Evolutionary conservation across 2,113 vertebrate species (phyloP).

Genomic region (Sarotherodon lohbergeri): DNA sequence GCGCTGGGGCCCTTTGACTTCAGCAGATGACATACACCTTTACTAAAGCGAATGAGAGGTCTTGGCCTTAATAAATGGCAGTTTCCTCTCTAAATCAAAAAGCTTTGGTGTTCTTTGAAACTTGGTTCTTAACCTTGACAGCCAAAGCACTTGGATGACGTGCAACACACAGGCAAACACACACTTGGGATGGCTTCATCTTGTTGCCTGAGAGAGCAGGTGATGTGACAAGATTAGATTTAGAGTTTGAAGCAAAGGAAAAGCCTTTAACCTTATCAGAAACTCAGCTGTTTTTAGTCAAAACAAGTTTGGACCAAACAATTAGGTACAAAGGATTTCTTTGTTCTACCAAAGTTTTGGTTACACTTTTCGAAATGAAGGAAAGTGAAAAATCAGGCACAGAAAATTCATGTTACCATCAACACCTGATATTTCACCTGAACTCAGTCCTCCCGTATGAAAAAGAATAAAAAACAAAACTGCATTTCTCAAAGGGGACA

Average conservation of each 20-base stretch:
- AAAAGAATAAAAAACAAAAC: not conserved
- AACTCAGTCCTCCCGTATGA: not conserved
- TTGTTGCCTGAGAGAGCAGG: not conserved
- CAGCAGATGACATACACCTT: not conserved
- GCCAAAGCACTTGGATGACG: not conserved
- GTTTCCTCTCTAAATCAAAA: slow-evolving; percentile 30
- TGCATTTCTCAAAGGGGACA: not conserved
- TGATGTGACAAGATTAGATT: not conserved
- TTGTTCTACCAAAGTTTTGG: not conserved
- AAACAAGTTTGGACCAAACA: not conserved
- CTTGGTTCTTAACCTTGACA: not conserved
- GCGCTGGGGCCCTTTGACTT: not conserved
- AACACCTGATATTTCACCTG: not conserved
- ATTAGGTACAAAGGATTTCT: not conserved
- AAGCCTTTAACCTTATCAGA: not conserved
- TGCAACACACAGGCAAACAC: not conserved
- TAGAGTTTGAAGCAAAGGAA: not conserved
- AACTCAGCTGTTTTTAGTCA: not conserved
- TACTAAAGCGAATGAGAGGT: not conserved
- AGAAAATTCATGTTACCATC: not conserved
- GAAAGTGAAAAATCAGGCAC: not conserved
- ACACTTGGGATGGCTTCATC: not conserved
- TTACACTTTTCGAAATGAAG: not conserved
- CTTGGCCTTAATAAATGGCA: slow-evolving; percentile 8
- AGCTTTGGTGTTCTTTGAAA: not conserved